A percentile compares a stretch with the other conserved stretches of the same genome.
phyloP scores from a whole-genome alignment of 2,797 vertebrate genomes.

The Acanthis flammea region DNA sequence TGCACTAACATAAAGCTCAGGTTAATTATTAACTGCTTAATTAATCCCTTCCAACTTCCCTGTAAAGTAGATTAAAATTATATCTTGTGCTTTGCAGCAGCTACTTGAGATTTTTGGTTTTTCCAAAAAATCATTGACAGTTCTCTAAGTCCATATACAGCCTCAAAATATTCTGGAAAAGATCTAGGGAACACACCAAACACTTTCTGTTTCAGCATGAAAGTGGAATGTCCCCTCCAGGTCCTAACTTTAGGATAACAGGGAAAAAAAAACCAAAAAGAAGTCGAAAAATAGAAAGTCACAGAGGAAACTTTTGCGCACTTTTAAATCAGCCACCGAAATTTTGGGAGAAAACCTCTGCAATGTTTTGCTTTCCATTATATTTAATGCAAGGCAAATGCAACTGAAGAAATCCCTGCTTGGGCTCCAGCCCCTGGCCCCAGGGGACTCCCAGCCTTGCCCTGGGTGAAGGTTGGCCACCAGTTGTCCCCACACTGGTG shows the following conservation, averaged over 20 bases:
- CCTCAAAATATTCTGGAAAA: neutral
- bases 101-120: neutral
- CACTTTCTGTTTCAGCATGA: neutral
- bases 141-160: neutral
- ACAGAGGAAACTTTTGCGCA: neutral
- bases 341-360: neutral
- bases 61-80: constrained; percentile 36
- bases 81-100: neutral
- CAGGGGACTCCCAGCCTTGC: neutral
- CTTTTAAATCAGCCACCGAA: neutral
- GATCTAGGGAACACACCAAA: neutral
- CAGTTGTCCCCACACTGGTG: neutral
- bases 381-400: neutral
- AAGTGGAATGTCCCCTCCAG: neutral
- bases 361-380: neutral
- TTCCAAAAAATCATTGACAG: neutral
- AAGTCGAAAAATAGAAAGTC: neutral
- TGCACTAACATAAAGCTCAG: constrained; percentile 13
- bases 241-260: neutral
- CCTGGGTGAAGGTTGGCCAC: neutral
- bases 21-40: constrained; percentile 21
- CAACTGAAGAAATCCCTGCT: neutral
- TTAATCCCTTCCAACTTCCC: neutral
- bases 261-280: neutral
- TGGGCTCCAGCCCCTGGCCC: neutral